Evolutionary conservation across 35 echinoderm and acorn worm species (phyloP).

Genomic region (Heliocidaris erythrogramma): DNA sequence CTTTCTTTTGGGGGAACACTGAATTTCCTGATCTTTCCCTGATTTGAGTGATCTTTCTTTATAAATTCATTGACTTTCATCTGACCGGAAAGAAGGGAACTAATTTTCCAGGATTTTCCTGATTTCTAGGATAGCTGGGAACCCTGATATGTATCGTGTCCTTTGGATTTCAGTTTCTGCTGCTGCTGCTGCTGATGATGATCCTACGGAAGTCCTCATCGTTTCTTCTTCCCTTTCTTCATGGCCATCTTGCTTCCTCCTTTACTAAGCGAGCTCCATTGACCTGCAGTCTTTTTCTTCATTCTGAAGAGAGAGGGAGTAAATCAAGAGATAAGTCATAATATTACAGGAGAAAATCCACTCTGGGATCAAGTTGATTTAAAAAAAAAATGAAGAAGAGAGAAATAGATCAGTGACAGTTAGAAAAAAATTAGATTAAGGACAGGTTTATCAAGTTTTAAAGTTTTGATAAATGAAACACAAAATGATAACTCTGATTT

Average conservation of each 20-base stretch:
- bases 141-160: background rate
- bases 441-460: too few relatives aligned
- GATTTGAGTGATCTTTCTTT: too few relatives aligned
- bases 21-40: too few relatives aligned
- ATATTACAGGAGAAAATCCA: too few relatives aligned
- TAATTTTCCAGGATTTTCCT: too few relatives aligned
- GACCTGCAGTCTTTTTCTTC: slow-evolving; percentile 54
- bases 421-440: too few relatives aligned
- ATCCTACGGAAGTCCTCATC: background rate
- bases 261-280: slow-evolving; percentile 2
- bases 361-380: too few relatives aligned
- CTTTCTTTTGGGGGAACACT: too few relatives aligned
- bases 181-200: background rate
- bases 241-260: slow-evolving; percentile 33
- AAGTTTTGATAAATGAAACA: background rate
- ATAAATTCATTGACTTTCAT: too few relatives aligned
- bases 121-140: too few relatives aligned
- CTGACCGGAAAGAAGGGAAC: too few relatives aligned
- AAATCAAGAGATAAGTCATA: background rate
- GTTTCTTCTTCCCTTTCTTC: slow-evolving; percentile 4
- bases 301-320: slow-evolving; percentile 25
- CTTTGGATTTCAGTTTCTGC: background rate
- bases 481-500: too few relatives aligned
- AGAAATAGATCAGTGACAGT: background rate
- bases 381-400: background rate